A percentile compares a stretch with the other conserved stretches of the same genome.
These are phyloP conservation scores for Criorhina ranunculi DNA, from an alignment of 2,888 invertebrate species.

Conservation along the genomic window DNA sequence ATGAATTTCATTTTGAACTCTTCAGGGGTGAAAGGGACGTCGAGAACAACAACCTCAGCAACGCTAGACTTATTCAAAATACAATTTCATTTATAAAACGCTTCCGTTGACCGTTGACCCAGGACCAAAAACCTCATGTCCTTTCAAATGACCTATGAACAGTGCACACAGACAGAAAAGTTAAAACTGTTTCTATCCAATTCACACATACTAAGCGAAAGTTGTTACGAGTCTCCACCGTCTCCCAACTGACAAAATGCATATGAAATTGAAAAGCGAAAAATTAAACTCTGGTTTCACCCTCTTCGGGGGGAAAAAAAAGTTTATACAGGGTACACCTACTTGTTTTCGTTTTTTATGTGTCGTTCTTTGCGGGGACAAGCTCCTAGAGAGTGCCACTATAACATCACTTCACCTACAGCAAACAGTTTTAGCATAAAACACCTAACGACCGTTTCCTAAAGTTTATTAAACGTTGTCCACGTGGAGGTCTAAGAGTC, in stretches of 20 bases:
- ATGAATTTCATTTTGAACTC: conserved; percentile 45
- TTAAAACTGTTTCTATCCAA: conserved; percentile 25
- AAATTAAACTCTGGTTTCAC: conserved; percentile 47
- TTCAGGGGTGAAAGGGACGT: neutral
- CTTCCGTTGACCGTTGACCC: conserved; percentile 56
- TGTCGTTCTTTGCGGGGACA: conserved; percentile 37
- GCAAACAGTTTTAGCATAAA: conserved; percentile 73
- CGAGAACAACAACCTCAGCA: conserved; percentile 24
- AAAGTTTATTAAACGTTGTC: conserved; percentile 76
- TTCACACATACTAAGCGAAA: conserved; percentile 45
- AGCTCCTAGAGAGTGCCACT: conserved; percentile 49
- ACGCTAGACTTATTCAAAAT: conserved; percentile 62
- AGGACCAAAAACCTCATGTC: conserved; percentile 39
- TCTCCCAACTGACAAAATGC: conserved; percentile 32
- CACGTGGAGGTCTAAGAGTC: conserved; percentile 62
- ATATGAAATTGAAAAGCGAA: conserved; percentile 62
- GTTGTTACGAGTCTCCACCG: conserved; percentile 38
- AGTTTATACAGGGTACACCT: conserved; percentile 17
- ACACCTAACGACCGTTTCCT: conserved; percentile 63
- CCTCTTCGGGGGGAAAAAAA: conserved; percentile 1
- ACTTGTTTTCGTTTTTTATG: conserved; percentile 39
- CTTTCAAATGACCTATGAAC: conserved; percentile 59
- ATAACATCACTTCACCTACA: conserved; percentile 53
- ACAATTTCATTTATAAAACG: conserved; percentile 66
- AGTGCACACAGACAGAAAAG: conserved; percentile 44